These are phyloP conservation scores for Anseranas semipalmata DNA, from an alignment of 2,113 vertebrate species.

Conservation along the genomic window DNA sequence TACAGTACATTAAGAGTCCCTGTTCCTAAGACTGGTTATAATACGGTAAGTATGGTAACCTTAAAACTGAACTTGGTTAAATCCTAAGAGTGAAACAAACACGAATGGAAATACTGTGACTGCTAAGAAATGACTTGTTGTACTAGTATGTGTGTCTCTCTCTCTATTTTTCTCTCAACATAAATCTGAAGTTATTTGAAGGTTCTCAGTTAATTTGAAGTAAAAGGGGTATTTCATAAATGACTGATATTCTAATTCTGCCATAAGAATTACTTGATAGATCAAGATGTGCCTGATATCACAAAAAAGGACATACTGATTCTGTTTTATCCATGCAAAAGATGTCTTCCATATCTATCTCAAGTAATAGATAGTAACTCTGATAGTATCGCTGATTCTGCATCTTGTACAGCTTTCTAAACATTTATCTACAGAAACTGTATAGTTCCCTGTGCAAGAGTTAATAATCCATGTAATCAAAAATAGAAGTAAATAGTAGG, in stretches of 20 bases:
- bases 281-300: neutral
- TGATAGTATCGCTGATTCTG: neutral
- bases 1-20: neutral
- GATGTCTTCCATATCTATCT: neutral
- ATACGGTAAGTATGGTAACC: neutral
- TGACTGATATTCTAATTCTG: neutral
- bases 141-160: neutral
- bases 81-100: neutral
- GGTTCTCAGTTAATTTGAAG: neutral
- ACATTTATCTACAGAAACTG: neutral
- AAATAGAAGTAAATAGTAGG: neutral
- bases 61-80: neutral
- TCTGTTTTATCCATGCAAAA: neutral
- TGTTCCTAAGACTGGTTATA: neutral
- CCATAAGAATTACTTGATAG: neutral
- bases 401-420: neutral
- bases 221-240: neutral
- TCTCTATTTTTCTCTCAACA: accelerated
- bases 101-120: neutral
- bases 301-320: neutral
- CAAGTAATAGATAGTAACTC: neutral
- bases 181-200: neutral
- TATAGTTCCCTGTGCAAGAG: neutral
- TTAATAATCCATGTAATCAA: neutral
- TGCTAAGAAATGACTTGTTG: neutral